Percentiles rank a stretch among this genome's conserved stretches.
Evolutionary conservation across 2,113 vertebrate species (phyloP).

Genomic region (Gasterosteus nipponicus): DNA sequence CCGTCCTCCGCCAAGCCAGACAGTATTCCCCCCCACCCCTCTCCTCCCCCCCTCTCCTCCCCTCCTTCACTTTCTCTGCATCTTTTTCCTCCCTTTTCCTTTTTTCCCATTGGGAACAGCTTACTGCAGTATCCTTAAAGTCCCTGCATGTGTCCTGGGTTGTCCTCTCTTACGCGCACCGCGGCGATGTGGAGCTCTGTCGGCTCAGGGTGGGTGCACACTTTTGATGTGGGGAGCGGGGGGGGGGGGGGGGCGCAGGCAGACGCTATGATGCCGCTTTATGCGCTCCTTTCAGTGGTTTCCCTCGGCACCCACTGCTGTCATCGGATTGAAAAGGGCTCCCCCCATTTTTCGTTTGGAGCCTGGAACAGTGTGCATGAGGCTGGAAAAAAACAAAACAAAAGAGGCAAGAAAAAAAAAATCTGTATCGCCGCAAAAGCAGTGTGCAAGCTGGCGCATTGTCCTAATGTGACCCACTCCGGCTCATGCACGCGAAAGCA

Average conservation of each 20-base stretch:
- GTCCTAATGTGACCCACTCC: constrained; percentile 67
- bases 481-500: constrained; percentile 28
- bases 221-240: constrained; percentile 56
- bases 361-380: constrained; percentile 52
- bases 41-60: not conserved
- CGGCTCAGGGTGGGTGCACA: constrained; percentile 55
- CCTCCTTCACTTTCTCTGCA: constrained; percentile 25
- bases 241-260: not conserved
- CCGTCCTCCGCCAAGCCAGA: constrained; percentile 38
- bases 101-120: constrained; percentile 45
- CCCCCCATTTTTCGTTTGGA: constrained; percentile 4
- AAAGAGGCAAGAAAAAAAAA: not conserved
- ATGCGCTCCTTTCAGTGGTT: constrained; percentile 39
- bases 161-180: constrained; percentile 70
- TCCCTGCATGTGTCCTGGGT: constrained; percentile 73
- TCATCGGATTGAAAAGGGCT: constrained; percentile 46
- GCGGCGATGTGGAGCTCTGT: constrained; percentile 59
- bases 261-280: constrained; percentile 52
- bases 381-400: constrained; percentile 27
- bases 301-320: constrained; percentile 32
- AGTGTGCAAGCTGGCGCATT: constrained; percentile 47
- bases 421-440: constrained; percentile 40
- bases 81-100: constrained; percentile 30
- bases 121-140: constrained; percentile 78
- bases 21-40: constrained; percentile 30